Evolutionary conservation across 2,888 invertebrate genomes (phyloP).

Genomic region (Chaetogeoica ovagalla): DNA sequence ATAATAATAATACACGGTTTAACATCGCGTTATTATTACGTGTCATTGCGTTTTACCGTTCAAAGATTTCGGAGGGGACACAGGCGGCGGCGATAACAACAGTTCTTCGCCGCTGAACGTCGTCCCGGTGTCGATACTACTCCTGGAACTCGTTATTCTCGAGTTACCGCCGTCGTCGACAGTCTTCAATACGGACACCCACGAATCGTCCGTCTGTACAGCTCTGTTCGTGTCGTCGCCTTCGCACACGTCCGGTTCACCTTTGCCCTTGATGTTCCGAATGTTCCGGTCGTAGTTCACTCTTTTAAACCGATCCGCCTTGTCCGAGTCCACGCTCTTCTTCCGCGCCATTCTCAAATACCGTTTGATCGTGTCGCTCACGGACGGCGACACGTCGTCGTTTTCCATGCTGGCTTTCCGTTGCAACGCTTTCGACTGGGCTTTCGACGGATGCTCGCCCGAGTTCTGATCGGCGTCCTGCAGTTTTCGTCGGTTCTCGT

Average conservation of each 20-base stretch:
- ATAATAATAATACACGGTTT: too few species aligned
- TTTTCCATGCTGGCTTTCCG: conserved; percentile 80
- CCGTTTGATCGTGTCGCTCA: conserved; percentile 83
- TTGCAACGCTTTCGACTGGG: conserved; percentile 58
- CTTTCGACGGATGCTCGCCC: conserved; percentile 56
- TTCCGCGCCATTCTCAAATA: conserved; percentile 85
- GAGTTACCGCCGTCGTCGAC: conserved; percentile 66
- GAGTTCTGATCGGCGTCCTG: conserved; percentile 48
- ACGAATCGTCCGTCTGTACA: conserved; percentile 76
- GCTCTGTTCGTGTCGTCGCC: conserved; percentile 77
- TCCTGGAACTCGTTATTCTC: conserved; percentile 63
- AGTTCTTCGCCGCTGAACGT: conserved; percentile 61
- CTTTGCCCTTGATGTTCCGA: conserved; percentile 79
- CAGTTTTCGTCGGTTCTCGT: conserved; percentile 61
- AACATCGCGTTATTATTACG: background rate
- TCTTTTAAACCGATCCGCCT: conserved; percentile 79
- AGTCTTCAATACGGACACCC: conserved; percentile 71
- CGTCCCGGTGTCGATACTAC: conserved; percentile 63
- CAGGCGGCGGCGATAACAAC: conserved; percentile 56
- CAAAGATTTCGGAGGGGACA: conserved; percentile 53
- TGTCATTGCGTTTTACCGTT: conserved; percentile 14
- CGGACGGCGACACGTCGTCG: conserved; percentile 83
- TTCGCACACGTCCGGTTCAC: conserved; percentile 74
- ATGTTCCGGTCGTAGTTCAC: conserved; percentile 86
- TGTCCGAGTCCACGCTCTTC: conserved; percentile 80